Percentiles rank a stretch among this genome's conserved stretches.
Conservation (phyloP, 2,113 vertebrate genomes). For the Lepidothrix coronata region DNA sequence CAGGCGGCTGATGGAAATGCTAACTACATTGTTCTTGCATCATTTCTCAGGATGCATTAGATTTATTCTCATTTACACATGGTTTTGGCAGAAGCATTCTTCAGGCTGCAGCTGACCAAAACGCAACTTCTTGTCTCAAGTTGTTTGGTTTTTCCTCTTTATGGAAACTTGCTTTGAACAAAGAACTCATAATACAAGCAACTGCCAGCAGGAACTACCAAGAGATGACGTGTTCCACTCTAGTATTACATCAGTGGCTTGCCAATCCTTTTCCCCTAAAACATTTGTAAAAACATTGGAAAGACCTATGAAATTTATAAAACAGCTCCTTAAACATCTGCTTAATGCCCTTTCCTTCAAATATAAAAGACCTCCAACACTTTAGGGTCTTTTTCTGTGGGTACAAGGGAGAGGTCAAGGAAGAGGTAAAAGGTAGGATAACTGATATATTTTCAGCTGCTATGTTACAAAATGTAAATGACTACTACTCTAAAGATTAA, state of each 20-base stretch:
- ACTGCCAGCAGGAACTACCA: not conserved
- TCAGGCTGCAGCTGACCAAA: conserved; percentile 12
- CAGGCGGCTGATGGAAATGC: not conserved
- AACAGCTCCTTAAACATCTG: conserved; percentile 63
- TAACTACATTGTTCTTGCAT: not conserved
- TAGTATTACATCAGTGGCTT: not conserved
- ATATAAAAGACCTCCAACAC: conserved; percentile 5
- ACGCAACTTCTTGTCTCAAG: not conserved
- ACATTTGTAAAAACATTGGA: conserved; percentile 55
- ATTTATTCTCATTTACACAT: not conserved
- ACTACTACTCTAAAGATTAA: conserved; percentile 9
- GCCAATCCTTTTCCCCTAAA: conserved; percentile 44
- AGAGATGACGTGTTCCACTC: not conserved
- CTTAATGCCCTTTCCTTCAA: conserved; percentile 59
- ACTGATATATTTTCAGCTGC: not conserved
- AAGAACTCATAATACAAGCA: not conserved
- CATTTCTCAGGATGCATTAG: not conserved
- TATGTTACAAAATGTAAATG: conserved; percentile 1
- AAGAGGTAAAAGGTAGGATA: conserved; percentile 7
- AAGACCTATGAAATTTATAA: conserved; percentile 52
- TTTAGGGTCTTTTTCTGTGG: not conserved
- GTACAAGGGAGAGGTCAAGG: not conserved
- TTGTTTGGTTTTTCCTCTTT: not conserved
- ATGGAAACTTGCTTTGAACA: conserved; percentile 10
- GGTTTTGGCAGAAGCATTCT: conserved; percentile 12